Base-by-base conservation (phyloP, 2,888 invertebrate genomes). In the Pseudoips prasinana region DNA sequence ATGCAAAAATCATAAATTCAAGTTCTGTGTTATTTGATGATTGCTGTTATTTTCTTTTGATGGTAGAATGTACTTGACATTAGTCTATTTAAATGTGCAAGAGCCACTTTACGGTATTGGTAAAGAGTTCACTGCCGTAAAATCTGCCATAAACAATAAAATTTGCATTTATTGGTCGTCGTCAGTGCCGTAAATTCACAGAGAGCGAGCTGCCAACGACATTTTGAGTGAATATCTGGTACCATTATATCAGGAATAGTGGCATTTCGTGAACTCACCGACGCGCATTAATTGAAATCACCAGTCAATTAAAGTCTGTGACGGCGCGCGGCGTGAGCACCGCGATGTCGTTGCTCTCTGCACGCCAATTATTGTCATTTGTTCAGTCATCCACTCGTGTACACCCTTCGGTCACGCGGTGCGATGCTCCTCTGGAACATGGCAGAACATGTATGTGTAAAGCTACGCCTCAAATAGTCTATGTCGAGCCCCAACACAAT, bases 151-250 rank as follows among this genome's bases (percentile, higher is more conserved):
- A 86, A 86, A 86, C 82, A 82, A 86, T 87, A 83, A 88, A 88
- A 89, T 88, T 86, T 86, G 79, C 87, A 88, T 88, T 88, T 87
- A 88, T 87, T 82, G 85, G 82, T 76, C 83, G 80, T 84, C 83
- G 70, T 73, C 74, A 71, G 66, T 70, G 74, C 75, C 79, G 73
- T 87, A 86, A 87, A 85, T 81, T 79, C 70, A 71, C 72, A 69
- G 65, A 63, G 68, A 81, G 80, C 67, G 73, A 83, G 64, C 78
- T 85, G 81, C 76, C 75, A 83, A 83, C 79, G 83, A 82, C 82
- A 78, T 78, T 86, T 80, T 79, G 73, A 84, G 77, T 82, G 80
- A 82, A 86, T 82, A 68, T 83, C 77, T 74, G 70, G 62, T 72
- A 60, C 70, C 62, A 73, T 79, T 74, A 75, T 66, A 64, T 52